Evolutionary conservation across 1,140 invertebrate species (phyloP).

Genomic region (Lerema accius): DNA sequence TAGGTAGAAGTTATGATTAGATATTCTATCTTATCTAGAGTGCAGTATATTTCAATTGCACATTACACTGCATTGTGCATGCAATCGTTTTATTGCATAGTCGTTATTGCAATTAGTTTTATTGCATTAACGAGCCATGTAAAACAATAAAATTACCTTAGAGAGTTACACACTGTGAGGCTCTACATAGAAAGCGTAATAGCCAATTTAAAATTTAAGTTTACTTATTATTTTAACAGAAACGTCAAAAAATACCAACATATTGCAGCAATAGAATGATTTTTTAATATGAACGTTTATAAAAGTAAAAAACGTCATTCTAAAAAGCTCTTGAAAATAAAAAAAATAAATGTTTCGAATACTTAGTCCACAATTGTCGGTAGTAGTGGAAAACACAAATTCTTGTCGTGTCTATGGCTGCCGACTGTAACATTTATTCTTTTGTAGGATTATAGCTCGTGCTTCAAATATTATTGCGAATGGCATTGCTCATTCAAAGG

Average conservation of each 20-base stretch:
- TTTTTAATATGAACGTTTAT: too few species aligned
- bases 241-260: too few species aligned
- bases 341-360: too few species aligned
- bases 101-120: constrained; percentile 22
- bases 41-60: background rate
- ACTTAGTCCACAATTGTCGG: background rate
- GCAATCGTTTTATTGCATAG: constrained; percentile 13
- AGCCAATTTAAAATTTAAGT: too few species aligned
- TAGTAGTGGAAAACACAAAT: constrained; percentile 6
- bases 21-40: too few species aligned
- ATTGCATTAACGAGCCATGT: constrained; percentile 24
- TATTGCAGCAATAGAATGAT: too few species aligned
- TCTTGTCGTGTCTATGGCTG: constrained; percentile 3
- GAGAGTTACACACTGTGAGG: too few species aligned
- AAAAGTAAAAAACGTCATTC: too few species aligned
- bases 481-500: constrained; percentile 24
- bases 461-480: constrained; percentile 16
- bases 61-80: constrained; percentile 8
- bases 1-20: too few species aligned
- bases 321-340: too few species aligned
- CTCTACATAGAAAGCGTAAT: constrained; percentile 4
- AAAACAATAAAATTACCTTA: too few species aligned
- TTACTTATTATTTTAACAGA: too few species aligned
- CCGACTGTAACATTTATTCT: background rate
- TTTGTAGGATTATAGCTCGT: constrained; percentile 6